Conservation (phyloP, 2,888 invertebrate genomes). For the Dolomedes plantarius region DNA sequence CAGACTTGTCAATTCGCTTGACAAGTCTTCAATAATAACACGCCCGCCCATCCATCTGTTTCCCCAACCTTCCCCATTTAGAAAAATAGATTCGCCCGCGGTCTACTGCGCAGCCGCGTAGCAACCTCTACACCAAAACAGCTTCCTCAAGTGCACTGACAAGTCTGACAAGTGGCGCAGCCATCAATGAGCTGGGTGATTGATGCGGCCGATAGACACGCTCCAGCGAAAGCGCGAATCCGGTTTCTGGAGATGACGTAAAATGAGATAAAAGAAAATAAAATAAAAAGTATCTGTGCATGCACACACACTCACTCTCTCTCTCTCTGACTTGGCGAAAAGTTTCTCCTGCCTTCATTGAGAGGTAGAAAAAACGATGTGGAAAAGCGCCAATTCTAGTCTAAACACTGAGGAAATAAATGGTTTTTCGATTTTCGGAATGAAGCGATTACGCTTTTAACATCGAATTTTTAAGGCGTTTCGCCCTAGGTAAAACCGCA, state of each 20-base stretch:
- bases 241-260: background rate
- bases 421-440: background rate
- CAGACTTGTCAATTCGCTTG: constrained; percentile 49
- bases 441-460: no score
- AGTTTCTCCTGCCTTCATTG: constrained; percentile 4
- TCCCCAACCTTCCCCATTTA: background rate
- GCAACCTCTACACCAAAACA: constrained; percentile 32
- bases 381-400: background rate
- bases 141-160: constrained; percentile 56
- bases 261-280: background rate
- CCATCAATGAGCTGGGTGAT: constrained; percentile 20
- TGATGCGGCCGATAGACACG: background rate
- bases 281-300: no score
- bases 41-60: background rate
- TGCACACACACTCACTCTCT: no score
- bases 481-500: no score
- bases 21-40: constrained; percentile 55
- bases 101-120: constrained; percentile 38
- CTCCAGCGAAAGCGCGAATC: background rate
- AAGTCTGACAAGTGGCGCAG: constrained; percentile 56
- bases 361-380: background rate
- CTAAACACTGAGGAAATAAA: background rate
- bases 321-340: background rate
- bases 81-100: constrained; percentile 32
- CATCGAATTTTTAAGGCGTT: no score